Base-by-base conservation (phyloP, 2,797 vertebrate genomes). In the Merluccius polli region DNA sequence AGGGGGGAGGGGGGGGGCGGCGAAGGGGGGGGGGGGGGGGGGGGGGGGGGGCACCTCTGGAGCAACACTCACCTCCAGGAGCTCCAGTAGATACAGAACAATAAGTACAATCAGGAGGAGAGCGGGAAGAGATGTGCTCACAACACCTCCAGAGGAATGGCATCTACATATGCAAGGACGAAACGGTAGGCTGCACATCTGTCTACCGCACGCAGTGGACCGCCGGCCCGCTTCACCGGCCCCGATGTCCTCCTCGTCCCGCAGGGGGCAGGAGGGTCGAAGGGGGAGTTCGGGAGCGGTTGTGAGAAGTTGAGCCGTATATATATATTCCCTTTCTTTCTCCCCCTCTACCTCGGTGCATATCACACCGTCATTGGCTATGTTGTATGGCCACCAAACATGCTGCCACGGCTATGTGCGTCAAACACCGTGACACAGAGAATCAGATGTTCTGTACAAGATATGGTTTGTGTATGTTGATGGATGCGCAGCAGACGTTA, bases 61-160 rank as follows among this genome's bases (percentile, higher is more conserved):
- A 75, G 81, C 72, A 76, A 68, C 24, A 30, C 75, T 48, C 71
- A 31, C 48, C 73, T 75, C 78, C 76, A 83, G 78, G 76, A 82
- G 27, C 70, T 75, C 78, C 76, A 83, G 78, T 75, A 82, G 27
- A 70, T 73, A 77, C 83, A 86, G 81, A 89, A 89, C 85, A 91
- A 90, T 86, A 90, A 91, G 91, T 88, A 87, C 74, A 89, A 92
- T 87, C 82, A 87, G 77, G 70, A 72, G 71, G 30, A 75, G 71
- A 87, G 79, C 72, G 70, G 27, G 76, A 84, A 86, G 77, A 78
- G 77, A 78, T 85, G 77, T 68, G 52, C 74, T 74, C 67, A 75
- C 18, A 29, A 76, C 68, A 33, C 75, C 73, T 74, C 68, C 78
- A 84, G 70, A 73, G 80, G 75, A 83, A 52, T 16, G 65, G 11